A percentile compares a stretch with the other conserved stretches of the same genome.
Evolutionary conservation across 2,888 invertebrate species (phyloP).

Genomic region (Allacma fusca): DNA sequence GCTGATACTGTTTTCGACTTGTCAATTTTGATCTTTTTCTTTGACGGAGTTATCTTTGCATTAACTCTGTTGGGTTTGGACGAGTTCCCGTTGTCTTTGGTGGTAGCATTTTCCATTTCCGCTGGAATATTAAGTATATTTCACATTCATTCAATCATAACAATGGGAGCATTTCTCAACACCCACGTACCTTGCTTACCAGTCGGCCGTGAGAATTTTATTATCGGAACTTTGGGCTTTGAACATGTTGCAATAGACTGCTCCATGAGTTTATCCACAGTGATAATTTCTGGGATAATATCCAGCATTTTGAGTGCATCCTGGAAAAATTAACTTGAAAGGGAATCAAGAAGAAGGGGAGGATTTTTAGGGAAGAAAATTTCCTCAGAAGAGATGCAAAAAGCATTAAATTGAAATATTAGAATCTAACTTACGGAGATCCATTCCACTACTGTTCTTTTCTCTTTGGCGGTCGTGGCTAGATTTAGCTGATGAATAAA

Average conservation of each 20-base stretch:
- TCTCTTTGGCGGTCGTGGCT: slow-evolving; percentile 23
- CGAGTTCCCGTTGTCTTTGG: neutral
- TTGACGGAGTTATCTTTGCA: neutral
- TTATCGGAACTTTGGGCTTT: slow-evolving; percentile 16
- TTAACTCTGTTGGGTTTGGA: neutral
- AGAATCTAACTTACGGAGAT: slow-evolving; percentile 28
- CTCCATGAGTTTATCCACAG: slow-evolving; percentile 36
- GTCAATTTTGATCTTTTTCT: slow-evolving; percentile 6
- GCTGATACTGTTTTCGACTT: slow-evolving; percentile 24
- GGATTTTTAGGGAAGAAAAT: too few species aligned
- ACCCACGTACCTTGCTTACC: too few species aligned
- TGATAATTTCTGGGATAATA: slow-evolving; percentile 28
- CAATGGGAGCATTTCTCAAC: too few species aligned
- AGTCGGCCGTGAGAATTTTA: slow-evolving; percentile 26
- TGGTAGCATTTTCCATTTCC: neutral
- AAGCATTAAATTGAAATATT: too few species aligned
- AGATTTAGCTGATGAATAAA: slow-evolving; percentile 40
- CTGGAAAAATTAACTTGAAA: slow-evolving; percentile 17
- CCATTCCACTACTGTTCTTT: slow-evolving; percentile 36
- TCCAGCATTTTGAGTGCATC: slow-evolving; percentile 40
- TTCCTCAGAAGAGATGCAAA: too few species aligned
- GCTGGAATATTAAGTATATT: too few species aligned
- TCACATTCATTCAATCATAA: too few species aligned
- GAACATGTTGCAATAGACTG: slow-evolving; percentile 16
- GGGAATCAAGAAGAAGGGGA: neutral